Base-by-base conservation (phyloP, 2,888 invertebrate species). In the Periphyllus acericola region DNA sequence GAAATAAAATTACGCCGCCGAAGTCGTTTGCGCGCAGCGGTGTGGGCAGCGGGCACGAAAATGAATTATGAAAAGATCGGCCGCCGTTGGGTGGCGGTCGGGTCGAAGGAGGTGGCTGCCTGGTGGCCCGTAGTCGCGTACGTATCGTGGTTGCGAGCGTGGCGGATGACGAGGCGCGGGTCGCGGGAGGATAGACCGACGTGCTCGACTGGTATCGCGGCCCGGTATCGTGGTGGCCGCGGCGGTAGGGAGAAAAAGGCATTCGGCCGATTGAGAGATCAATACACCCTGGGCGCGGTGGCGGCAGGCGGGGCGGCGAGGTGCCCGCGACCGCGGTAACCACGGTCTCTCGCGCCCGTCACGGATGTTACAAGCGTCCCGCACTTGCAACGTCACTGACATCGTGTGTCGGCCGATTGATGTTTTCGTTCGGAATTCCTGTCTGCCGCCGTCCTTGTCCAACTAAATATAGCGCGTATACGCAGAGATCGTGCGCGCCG, bases 341-440 rank as follows among this genome's bases (percentile, higher is more conserved):
- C 80, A 11, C 40, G 86, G 86, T 80, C 68, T 21, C 36, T 55
- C 29, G 9, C 46, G 46, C 46, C 11, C 55, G 55, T 87, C 80
- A 79, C 79, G 86, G 86, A 87, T 36, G 72, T 87, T 87, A 60
- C 72, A 87, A 87, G 79, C 55, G 72, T 52, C 19, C 60, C 60
- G 86, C 80, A 60, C 80, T 80, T 87, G 86, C 40, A 87, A 87
- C 79, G 86, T 87, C 86, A 80, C 86, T 19, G 86, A 87, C 80
- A 80, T 76, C 84, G 83, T 25, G 83, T 25, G 75, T 86, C 79
- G 79, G 79, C 79, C 86, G 86, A 87, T 87, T 87, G 86, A 87
- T 87, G 86, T 86, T 86, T 86, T 86, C 86, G 86, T 87, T 87
- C 80, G 72, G 86, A 71, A 87, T 87, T 87, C 80, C 86, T 80